phyloP scores from a whole-genome alignment of 2,797 vertebrate genomes.

The Sebastiscus tertius region DNA sequence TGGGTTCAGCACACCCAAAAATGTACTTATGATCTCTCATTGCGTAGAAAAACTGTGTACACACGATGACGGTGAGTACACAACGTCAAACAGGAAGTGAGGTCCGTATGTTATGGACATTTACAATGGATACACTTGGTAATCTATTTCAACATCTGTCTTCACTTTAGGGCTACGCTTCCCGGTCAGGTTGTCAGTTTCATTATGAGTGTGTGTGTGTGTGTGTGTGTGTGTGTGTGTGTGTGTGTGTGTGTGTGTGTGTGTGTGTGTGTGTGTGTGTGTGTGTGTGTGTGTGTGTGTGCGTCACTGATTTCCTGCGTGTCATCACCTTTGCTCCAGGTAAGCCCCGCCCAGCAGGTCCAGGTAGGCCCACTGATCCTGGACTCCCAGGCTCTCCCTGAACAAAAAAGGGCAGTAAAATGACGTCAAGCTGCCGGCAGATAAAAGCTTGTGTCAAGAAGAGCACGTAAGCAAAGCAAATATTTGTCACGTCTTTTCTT shows the following conservation, averaged over 20 bases:
- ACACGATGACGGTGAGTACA: neutral
- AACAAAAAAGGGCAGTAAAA: slow-evolving; percentile 9
- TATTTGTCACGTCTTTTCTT: neutral
- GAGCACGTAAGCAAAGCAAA: neutral
- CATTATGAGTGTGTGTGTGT: neutral
- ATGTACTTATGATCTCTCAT: neutral
- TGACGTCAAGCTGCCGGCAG: neutral
- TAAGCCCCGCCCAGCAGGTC: slow-evolving; percentile 80
- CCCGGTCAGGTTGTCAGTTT: neutral
- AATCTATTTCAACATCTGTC: neutral
- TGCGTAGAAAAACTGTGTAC: neutral
- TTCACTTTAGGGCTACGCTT: neutral
- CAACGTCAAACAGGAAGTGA: neutral
- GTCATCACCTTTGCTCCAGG: slow-evolving; percentile 87
- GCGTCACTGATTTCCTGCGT: neutral
- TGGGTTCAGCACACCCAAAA: neutral
- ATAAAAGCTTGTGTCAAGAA: neutral
- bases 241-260: neutral
- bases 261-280: neutral
- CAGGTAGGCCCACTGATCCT: slow-evolving; percentile 82
- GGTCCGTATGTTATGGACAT: neutral
- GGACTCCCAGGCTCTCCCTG: slow-evolving; percentile 87
- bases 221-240: neutral
- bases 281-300: neutral
- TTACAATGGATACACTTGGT: neutral